Base-by-base conservation (phyloP, 2,113 vertebrate species). In the Sterna hirundo region DNA sequence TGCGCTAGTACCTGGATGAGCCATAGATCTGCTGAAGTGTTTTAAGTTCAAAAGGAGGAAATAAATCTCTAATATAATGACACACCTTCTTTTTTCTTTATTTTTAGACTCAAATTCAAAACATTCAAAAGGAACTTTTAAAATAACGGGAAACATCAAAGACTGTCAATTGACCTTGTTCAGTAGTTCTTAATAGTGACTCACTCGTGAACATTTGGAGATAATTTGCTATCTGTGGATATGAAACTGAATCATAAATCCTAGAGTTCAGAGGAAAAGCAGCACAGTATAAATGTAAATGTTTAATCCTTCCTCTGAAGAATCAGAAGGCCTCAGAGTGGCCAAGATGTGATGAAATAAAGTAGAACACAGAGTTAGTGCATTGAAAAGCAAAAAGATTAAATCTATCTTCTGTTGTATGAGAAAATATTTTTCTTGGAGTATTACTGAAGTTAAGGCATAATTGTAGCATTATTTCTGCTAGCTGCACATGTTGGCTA, bases 161-260 rank as follows among this genome's bases (percentile, higher is more conserved):
- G 96, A 88, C 90, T 91, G 87, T 96, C 93, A 96, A 94, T 97
- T 97, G 97, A 96, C 96, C 96, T 95, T 97, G 96, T 97, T 97
- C 95, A 81, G 97, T 97, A 97, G 93, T 96, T 96, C 94, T 96
- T 97, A 97, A 95, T 95, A 96, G 91, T 96, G 90, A 96, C 95
- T 97, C 94, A 93, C 86, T 96, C 95, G 97, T 97, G 98, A 98
- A 98, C 97, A 98, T 98, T 98, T 98, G 93, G 97, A 98, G 98
- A 97, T 97, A 96, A 98, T 98, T 98, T 97, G 97, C 93, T 96
- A 94, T 96, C 97, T 98, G 94, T 97, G 90, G 79, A 96, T 97
- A 95, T 93, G 97, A 97, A 98, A 98, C 95, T 88, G 91, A 97
- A 97, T 97, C 96, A 96, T 98, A 98, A 98, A 97, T 97, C 97